Conservation (phyloP, 2,797 vertebrate genomes). For the Poecilia gillii region DNA sequence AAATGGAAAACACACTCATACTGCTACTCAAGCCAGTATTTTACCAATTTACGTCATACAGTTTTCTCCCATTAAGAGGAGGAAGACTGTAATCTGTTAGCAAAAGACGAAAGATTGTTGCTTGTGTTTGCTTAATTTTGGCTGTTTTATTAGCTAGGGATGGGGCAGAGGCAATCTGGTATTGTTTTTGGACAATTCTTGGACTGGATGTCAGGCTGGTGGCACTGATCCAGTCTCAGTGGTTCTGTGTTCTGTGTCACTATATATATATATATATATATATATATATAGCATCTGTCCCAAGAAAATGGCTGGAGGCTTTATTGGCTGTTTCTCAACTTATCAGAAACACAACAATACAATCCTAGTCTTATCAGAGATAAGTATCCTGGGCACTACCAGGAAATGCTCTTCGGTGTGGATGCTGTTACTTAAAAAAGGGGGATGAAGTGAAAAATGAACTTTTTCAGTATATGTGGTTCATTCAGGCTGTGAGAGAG, state of each 20-base stretch:
- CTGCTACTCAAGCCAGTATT: not conserved
- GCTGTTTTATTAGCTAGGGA: not conserved
- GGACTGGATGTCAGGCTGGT: not conserved
- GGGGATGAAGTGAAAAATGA: not conserved
- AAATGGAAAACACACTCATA: not conserved
- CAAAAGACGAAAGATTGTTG: not conserved
- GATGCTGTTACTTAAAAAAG: not conserved
- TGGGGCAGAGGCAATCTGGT: not conserved
- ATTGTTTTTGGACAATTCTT: not conserved
- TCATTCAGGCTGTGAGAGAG: not conserved
- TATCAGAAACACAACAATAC: not conserved
- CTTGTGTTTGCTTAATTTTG: not conserved
- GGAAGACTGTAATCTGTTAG: not conserved
- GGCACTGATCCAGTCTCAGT: not conserved
- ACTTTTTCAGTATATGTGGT: not conserved
- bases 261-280: not conserved
- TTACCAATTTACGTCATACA: not conserved
- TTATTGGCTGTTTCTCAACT: not conserved
- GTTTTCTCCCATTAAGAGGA: not conserved
- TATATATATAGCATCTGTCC: not conserved
- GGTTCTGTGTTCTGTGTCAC: too few species aligned
- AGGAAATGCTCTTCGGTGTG: constrained; percentile 1
- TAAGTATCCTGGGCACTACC: not conserved
- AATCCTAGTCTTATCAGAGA: not conserved
- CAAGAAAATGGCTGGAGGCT: not conserved